Conservation (phyloP, 2,113 vertebrate species). For the Spilogale gracilis region DNA sequence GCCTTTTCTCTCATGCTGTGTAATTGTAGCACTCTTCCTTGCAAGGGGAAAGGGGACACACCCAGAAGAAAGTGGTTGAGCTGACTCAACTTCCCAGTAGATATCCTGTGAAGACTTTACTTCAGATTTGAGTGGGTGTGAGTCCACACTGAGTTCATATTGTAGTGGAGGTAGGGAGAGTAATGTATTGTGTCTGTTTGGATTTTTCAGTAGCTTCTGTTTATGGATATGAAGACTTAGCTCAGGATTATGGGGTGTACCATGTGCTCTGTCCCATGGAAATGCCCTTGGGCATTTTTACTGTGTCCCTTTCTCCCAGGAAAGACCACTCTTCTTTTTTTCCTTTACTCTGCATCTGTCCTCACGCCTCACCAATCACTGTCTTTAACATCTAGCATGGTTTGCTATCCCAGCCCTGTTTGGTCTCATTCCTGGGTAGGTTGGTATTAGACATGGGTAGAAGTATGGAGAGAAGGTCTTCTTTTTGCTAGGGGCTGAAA, state of each 20-base stretch:
- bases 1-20: neutral
- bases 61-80: neutral
- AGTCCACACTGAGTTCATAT: accelerated
- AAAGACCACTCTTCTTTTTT: neutral
- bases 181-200: neutral
- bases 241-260: neutral
- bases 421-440: neutral
- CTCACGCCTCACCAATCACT: neutral
- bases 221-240: neutral
- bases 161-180: neutral
- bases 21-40: neutral
- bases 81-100: neutral
- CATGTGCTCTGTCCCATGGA: too few species aligned
- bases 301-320: neutral
- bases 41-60: neutral
- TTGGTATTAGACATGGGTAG: neutral
- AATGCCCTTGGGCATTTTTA: neutral
- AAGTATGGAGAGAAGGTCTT: neutral
- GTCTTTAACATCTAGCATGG: neutral
- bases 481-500: constrained; percentile 9
- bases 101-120: neutral
- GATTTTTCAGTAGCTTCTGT: neutral
- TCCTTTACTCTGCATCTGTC: neutral
- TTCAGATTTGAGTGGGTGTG: neutral
- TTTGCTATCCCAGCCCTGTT: neutral